These are phyloP conservation scores for Trachymyrmex septentrionalis DNA, from an alignment of 1,140 invertebrate species.

Conservation along the genomic window DNA sequence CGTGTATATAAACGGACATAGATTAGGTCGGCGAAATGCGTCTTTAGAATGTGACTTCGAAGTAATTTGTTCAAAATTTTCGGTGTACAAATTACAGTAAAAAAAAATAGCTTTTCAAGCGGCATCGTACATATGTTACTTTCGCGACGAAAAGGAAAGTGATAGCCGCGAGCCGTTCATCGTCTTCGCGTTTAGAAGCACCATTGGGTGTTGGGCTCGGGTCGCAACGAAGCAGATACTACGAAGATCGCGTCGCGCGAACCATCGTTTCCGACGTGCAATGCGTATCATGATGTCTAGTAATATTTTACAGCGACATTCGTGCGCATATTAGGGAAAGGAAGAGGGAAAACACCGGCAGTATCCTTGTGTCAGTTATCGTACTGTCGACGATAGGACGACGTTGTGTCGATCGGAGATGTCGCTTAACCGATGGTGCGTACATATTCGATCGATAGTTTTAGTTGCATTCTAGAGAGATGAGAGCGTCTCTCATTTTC, in stretches of 20 bases:
- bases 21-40: neutral
- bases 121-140: neutral
- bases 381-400: constrained; percentile 21
- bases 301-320: neutral
- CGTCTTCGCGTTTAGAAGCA: constrained; percentile 60
- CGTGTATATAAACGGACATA: constrained; percentile 18
- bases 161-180: constrained; percentile 13
- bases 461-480: neutral
- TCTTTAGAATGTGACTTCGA: constrained; percentile 49
- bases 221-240: constrained; percentile 8
- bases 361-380: constrained; percentile 35
- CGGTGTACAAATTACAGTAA: constrained; percentile 64
- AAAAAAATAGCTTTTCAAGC: constrained; percentile 38
- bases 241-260: neutral
- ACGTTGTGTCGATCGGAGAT: constrained; percentile 22
- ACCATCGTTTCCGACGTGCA: constrained; percentile 2
- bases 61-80: constrained; percentile 46
- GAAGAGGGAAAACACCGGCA: constrained; percentile 26
- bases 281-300: neutral
- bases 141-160: neutral
- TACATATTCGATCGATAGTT: constrained; percentile 25
- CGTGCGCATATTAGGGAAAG: neutral
- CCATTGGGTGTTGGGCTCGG: constrained; percentile 57
- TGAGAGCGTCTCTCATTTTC: neutral
- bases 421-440: neutral